phyloP scores from a whole-genome alignment of 2,888 invertebrate species.

The Piscicola geometra region DNA sequence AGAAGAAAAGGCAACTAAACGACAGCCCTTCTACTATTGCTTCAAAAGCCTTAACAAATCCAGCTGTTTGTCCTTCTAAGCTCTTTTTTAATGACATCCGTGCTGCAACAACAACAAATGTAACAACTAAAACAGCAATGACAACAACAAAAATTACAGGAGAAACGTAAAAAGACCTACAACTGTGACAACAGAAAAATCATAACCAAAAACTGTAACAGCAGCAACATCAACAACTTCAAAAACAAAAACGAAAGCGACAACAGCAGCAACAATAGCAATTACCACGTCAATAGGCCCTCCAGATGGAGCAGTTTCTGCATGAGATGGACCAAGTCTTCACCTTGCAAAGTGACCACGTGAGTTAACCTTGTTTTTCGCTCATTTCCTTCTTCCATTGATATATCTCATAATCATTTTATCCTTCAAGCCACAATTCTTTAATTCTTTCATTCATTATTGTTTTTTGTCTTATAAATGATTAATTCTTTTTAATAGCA shows the following conservation, averaged over 20 bases:
- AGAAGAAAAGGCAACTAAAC: no score
- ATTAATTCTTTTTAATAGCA: no score
- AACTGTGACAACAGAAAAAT: not conserved
- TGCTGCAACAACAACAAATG: not conserved
- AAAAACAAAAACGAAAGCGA: conserved; percentile 4
- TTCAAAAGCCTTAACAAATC: no score
- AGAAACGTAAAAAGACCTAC: not conserved
- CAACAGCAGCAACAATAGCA: not conserved
- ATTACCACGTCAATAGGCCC: not conserved
- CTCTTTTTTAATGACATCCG: no score
- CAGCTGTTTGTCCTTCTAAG: no score
- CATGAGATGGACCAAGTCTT: conserved; percentile 40
- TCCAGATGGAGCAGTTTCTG: conserved; percentile 37
- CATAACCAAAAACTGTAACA: not conserved
- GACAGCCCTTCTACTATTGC: no score
- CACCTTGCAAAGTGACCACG: conserved; percentile 38
- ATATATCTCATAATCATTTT: not conserved
- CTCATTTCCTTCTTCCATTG: not conserved
- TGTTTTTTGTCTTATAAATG: no score
- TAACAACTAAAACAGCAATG: conserved; percentile 13
- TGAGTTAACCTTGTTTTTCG: conserved; percentile 7
- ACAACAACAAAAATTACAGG: not conserved
- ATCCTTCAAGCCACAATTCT: no score
- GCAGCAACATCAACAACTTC: not conserved
- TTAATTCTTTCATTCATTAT: no score